Base-by-base conservation (phyloP, 2,888 invertebrate genomes). In the Nomada fucata region DNA sequence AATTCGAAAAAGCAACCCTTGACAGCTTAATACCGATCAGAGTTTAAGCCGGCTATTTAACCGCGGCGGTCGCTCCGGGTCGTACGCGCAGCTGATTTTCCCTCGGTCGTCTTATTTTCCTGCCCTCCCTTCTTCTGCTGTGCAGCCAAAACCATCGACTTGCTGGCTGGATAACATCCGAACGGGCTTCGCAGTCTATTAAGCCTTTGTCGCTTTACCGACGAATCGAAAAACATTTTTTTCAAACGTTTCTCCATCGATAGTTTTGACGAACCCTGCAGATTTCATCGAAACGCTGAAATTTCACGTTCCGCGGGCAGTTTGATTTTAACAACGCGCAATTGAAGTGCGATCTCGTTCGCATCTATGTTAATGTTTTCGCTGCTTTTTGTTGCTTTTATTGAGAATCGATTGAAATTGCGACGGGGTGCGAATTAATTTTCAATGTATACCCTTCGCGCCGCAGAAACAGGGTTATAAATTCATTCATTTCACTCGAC, bases 11-110 rank as follows among this genome's bases (percentile, higher is more conserved):
- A 91, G 91, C 91, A 89, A 90, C 90, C 90, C 91, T 91, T 91
- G 92, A 93, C 93, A 90, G 89, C 92, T 92, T 92, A 92, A 93
- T 93, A 85, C 91, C 92, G 92, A 92, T 92, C 92, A 89, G 89
- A 91, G 91, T 90, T 90, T 91, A 89, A 91, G 90, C 87, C 89
- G 84, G 87, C 90, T 89, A 91, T 93, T 92, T 92, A 91, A 89
- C 76, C 75, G 71, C 63, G 47, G 61, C 76, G 76, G 79, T 85
- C 72, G 70, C 64, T 68, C 67, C 64, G 85, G 73, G 73, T 55
- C 82, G 72, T 79, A 72, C 53, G 68, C 71, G 73, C 80, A 80
- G 80, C 67, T 65, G 79, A 79, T 79, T 79, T 71, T 26, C 55
- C 65, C 15, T 29, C 53, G 55, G 18, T 18, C 64, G 47, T 52